phyloP scores from a whole-genome alignment of 2,888 invertebrate genomes.

The Pilophorus perplexus region DNA sequence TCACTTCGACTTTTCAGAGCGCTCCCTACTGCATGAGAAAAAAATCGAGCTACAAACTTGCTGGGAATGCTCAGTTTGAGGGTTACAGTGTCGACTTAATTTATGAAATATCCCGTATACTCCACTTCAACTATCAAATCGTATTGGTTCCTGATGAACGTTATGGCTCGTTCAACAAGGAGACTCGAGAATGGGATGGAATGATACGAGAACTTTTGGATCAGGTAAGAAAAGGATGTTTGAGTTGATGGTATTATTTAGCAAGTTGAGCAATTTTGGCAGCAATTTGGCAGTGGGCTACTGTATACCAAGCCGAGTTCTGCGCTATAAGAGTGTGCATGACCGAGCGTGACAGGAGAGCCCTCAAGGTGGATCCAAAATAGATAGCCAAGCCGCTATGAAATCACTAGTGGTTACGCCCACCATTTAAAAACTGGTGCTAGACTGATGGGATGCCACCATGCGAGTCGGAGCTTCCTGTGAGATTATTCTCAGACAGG shows the following conservation, averaged over 20 bases:
- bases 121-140: conserved; percentile 86
- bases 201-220: conserved; percentile 85
- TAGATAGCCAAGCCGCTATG: too few species aligned
- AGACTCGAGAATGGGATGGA: conserved; percentile 87
- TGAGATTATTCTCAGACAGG: too few species aligned
- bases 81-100: conserved; percentile 94
- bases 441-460: too few species aligned
- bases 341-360: too few species aligned
- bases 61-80: conserved; percentile 89
- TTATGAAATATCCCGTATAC: conserved; percentile 81
- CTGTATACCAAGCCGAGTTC: too few species aligned
- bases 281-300: too few species aligned
- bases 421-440: too few species aligned
- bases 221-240: conserved; percentile 55
- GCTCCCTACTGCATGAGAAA: conserved; percentile 94
- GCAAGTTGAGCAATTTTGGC: too few species aligned
- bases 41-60: conserved; percentile 76
- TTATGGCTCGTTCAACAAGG: conserved; percentile 77
- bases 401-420: too few species aligned
- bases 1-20: conserved; percentile 64
- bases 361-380: too few species aligned
- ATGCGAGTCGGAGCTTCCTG: too few species aligned
- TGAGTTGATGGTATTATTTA: not conserved
- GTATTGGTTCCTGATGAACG: conserved; percentile 80
- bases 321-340: too few species aligned